These are phyloP conservation scores for Aethes cnicana DNA, from an alignment of 2,888 invertebrate species.

Conservation along the genomic window DNA sequence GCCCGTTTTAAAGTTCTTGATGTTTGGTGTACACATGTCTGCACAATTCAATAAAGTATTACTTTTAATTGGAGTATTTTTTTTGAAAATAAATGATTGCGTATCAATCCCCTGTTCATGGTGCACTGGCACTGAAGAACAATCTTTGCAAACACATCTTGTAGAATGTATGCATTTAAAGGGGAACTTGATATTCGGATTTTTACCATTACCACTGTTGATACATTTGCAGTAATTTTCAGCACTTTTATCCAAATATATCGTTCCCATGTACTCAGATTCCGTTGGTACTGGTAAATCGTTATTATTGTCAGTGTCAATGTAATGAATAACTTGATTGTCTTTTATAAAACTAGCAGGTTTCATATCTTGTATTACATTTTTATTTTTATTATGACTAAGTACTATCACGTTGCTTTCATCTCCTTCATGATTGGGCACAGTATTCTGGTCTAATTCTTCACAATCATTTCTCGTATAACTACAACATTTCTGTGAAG, in stretches of 20 bases:
- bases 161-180: constrained; percentile 44
- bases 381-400: no score
- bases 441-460: no score
- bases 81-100: not conserved
- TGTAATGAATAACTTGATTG: no score
- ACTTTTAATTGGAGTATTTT: not conserved
- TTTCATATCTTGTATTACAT: no score
- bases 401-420: no score
- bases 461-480: not conserved
- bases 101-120: not conserved
- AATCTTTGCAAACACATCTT: constrained; percentile 41
- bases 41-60: not conserved
- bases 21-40: not conserved
- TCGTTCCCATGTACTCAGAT: constrained; percentile 61
- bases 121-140: constrained; percentile 1
- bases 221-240: constrained; percentile 49
- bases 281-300: constrained; percentile 41
- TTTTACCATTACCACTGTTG: constrained; percentile 23
- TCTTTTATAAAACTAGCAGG: no score
- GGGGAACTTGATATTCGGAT: constrained; percentile 25
- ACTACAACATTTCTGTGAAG: not conserved
- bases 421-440: no score
- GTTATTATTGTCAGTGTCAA: constrained; percentile 28
- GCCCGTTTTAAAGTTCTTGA: not conserved
- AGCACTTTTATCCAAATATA: constrained; percentile 64